Percentiles rank a stretch among this genome's conserved stretches.
Conservation (phyloP, 1,140 invertebrate species). For the Hydropsyche tenuis region DNA sequence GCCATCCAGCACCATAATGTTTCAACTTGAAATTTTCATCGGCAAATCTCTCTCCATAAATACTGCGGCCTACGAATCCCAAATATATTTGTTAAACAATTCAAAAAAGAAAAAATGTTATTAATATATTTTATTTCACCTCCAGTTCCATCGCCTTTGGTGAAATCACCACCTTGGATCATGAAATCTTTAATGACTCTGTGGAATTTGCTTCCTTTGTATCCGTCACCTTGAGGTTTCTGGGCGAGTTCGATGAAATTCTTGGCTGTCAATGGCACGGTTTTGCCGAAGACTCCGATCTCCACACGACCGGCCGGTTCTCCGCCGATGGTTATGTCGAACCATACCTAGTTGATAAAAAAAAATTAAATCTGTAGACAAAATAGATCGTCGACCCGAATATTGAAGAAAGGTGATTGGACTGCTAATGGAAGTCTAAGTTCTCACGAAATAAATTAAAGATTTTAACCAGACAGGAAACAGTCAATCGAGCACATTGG, state of each 20-base stretch:
- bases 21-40: conserved; percentile 99
- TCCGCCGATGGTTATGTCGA: conserved; percentile 90
- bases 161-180: conserved; percentile 95
- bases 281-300: conserved; percentile 94
- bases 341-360: conserved; percentile 78
- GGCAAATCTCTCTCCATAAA: conserved; percentile 91
- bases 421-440: too few species aligned
- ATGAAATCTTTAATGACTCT: conserved; percentile 94
- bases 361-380: too few species aligned
- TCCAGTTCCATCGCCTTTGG: conserved; percentile 90
- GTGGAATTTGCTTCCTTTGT: conserved; percentile 91
- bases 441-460: too few species aligned
- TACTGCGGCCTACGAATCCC: conserved; percentile 76
- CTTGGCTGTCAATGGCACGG: conserved; percentile 91
- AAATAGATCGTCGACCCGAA: too few species aligned
- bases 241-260: conserved; percentile 90
- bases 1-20: conserved; percentile 95
- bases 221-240: conserved; percentile 80
- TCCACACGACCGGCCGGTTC: conserved; percentile 79
- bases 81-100: too few species aligned
- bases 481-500: too few species aligned
- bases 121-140: too few species aligned
- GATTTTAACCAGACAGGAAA: too few species aligned
- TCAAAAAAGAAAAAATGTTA: too few species aligned
- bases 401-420: too few species aligned